Conservation (phyloP, 2,888 invertebrate species). For the Nebria brevicollis region DNA sequence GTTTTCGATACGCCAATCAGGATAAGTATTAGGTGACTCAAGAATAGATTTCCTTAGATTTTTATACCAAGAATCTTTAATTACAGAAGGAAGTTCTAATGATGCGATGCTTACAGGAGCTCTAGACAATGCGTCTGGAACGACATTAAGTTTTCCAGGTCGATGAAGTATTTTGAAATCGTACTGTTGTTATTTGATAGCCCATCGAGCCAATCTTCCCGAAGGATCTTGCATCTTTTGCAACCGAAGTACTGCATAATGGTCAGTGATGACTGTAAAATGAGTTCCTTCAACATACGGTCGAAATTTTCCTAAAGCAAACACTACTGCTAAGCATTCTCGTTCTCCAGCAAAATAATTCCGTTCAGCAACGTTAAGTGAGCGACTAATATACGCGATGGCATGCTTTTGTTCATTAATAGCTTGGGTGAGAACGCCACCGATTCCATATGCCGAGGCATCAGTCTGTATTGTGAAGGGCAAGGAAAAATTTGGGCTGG, state of each 20-base stretch:
- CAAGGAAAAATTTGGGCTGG: constrained; percentile 18
- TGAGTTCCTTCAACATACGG: constrained; percentile 21
- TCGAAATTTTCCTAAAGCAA: constrained; percentile 11
- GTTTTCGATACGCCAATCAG: too few species aligned
- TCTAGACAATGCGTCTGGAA: constrained; percentile 56
- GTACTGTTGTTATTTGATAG: constrained; percentile 34
- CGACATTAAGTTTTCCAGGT: constrained; percentile 51
- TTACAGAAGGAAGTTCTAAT: too few species aligned
- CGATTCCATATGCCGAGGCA: background rate
- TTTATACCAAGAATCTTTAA: too few species aligned
- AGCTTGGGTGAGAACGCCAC: constrained; percentile 5
- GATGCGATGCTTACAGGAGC: too few species aligned
- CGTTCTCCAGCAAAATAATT: constrained; percentile 3
- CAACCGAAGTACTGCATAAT: background rate
- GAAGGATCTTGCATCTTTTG: background rate
- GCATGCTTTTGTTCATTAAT: background rate
- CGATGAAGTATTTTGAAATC: constrained; percentile 53
- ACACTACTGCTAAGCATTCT: constrained; percentile 7
- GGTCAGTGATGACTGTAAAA: constrained; percentile 25
- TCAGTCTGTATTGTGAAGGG: constrained; percentile 14
- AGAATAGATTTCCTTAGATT: too few species aligned
- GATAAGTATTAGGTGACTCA: too few species aligned
- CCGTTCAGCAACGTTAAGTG: background rate
- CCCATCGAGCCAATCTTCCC: background rate
- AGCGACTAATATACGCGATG: background rate